These are phyloP conservation scores for Malurus melanocephalus DNA, from an alignment of 2,113 vertebrate species.

Conservation along the genomic window DNA sequence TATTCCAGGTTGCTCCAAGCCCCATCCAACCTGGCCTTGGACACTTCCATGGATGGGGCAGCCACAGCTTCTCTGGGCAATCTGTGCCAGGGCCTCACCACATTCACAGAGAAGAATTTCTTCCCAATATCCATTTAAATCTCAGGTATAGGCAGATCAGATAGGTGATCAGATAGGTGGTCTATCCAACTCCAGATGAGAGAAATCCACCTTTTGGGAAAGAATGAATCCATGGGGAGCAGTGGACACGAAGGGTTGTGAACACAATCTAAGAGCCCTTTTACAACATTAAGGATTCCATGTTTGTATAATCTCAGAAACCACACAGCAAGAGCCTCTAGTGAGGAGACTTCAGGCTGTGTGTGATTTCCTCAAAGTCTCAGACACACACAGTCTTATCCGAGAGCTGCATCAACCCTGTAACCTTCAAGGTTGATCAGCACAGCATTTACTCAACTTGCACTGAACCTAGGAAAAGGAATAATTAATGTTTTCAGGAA, in stretches of 20 bases:
- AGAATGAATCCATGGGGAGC: background rate
- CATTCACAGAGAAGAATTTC: background rate
- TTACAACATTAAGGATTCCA: background rate
- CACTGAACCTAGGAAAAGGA: background rate
- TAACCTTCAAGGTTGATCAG: slow-evolving; percentile 14
- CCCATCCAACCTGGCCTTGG: rapidly evolving
- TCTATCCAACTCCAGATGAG: background rate
- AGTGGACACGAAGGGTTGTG: background rate
- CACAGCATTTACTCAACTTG: background rate
- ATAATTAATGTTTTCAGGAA: slow-evolving; percentile 36
- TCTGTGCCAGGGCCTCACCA: rapidly evolving
- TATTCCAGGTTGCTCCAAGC: background rate
- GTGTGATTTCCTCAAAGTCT: background rate
- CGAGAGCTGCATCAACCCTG: background rate
- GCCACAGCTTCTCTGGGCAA: background rate
- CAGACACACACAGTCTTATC: background rate
- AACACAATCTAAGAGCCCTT: background rate
- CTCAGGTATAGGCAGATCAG: background rate
- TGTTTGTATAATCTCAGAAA: background rate
- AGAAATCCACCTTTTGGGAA: background rate
- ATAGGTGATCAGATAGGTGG: background rate
- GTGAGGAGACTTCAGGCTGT: background rate
- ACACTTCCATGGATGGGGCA: background rate
- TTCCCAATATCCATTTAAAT: background rate
- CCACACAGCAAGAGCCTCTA: background rate